Base-by-base conservation (phyloP, 2,113 vertebrate species). In the Crypturellus undulatus region DNA sequence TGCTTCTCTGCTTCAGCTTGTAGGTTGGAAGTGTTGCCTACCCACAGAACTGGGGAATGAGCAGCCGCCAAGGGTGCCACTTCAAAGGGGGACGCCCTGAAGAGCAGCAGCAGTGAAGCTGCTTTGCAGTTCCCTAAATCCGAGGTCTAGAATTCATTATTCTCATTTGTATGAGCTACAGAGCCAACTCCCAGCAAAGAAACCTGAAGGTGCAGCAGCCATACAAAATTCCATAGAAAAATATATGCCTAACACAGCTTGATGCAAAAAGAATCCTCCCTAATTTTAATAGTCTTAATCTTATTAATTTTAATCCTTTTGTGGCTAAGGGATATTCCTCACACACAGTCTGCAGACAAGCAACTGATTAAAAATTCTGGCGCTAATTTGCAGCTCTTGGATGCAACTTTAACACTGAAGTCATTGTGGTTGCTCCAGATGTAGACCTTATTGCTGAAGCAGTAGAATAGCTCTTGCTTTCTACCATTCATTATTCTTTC, bases 1-100 rank as follows among this genome's bases (percentile, higher is more conserved):
- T 36, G 78, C 82, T 95, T 95, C 84, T 93, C 32, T 70, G 13
- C 58, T 90, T 92, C 25, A 71, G 88, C 76, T 73, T 14, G 34
- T 88, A 90, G 85, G 54, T 59, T 93, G 89, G 79, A 25, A 63
- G 42, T 45, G 43, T 32, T 68, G 52, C 85, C 93, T 64, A 70
- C 68, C 68, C 93, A 49, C 54, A 45, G 62, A 83, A 68, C 56
- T 65, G 24, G 79, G 79, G 91, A 79, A 90, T 70, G 93, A 89
- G 86, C 76, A 87, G 60, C 90, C 7, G 16, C 84, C 79, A 65
- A 85, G 88, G 84, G 84, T 75, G 82, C 89, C 87, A 54, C 85
- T 92, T 96, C 87, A 85, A 87, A 95, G 92, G 75, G 84, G 83
- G 88, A 71, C 43, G 4, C 86, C 88, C 89, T 73, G 58, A 77